A percentile compares a stretch with the other conserved stretches of the same genome.
Conservation (phyloP, 2,888 invertebrate genomes). For the Brassicogethes aeneus region DNA sequence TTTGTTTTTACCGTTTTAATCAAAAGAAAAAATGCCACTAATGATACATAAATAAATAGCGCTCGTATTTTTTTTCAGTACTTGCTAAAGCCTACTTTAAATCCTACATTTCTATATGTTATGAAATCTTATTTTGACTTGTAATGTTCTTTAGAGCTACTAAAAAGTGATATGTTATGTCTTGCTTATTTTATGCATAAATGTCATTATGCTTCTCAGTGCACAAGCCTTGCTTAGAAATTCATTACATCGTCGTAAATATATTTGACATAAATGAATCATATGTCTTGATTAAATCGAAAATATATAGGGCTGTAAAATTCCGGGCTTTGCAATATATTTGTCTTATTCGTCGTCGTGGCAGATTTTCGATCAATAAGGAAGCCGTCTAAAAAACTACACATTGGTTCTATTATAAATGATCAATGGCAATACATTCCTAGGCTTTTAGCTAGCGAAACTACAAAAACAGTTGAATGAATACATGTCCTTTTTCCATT, state of each 20-base stretch:
- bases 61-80: too few relatives aligned
- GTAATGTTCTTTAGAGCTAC: too few relatives aligned
- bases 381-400: slow-evolving; percentile 17
- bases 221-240: not conserved
- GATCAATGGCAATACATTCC: slow-evolving; percentile 26
- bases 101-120: too few relatives aligned
- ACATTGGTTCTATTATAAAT: slow-evolving; percentile 26
- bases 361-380: not conserved
- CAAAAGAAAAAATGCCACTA: too few relatives aligned
- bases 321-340: not conserved
- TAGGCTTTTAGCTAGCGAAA: slow-evolving; percentile 23
- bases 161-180: too few relatives aligned
- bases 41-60: too few relatives aligned
- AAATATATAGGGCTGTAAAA: not conserved
- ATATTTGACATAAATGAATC: not conserved
- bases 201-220: too few relatives aligned
- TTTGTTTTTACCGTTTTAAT: too few relatives aligned
- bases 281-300: not conserved
- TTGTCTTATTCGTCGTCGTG: not conserved
- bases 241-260: not conserved
- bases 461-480: slow-evolving; percentile 21
- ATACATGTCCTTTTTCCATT: slow-evolving; percentile 21
- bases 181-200: too few relatives aligned
- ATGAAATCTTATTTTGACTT: too few relatives aligned
- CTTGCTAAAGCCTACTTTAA: too few relatives aligned